Evolutionary conservation across 2,797 vertebrate genomes (phyloP).

Genomic region (Lates japonicus): DNA sequence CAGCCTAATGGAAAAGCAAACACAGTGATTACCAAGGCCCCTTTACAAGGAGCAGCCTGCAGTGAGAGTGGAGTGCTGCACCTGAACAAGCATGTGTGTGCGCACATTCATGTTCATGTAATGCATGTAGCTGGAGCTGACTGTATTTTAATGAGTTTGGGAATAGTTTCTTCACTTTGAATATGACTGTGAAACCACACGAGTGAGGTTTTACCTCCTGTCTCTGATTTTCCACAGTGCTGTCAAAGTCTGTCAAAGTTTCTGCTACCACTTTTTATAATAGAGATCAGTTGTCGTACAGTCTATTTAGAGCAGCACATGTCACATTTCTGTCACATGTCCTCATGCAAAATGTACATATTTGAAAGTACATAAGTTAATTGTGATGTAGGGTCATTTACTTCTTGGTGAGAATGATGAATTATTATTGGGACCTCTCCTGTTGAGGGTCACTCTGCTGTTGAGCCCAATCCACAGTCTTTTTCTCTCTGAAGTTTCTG

Average conservation of each 20-base stretch:
- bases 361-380: no score
- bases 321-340: not conserved
- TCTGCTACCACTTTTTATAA: not conserved
- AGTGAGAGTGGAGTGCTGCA: conserved; percentile 65
- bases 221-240: not conserved
- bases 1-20: conserved; percentile 86
- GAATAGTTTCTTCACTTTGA: not conserved
- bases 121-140: conserved; percentile 5
- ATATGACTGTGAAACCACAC: not conserved
- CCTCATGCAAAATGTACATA: not conserved
- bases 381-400: no score
- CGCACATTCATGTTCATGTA: conserved; percentile 17
- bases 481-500: no score
- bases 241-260: not conserved
- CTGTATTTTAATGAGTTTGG: not conserved
- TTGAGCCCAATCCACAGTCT: no score
- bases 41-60: conserved; percentile 74
- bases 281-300: not conserved
- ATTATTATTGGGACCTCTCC: no score
- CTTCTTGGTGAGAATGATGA: no score
- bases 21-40: conserved; percentile 81
- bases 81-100: conserved; percentile 59
- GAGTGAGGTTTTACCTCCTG: not conserved
- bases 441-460: no score
- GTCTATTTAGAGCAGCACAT: not conserved